Base-by-base conservation (phyloP, 2,888 invertebrate genomes). In the Cephus pygmeus region DNA sequence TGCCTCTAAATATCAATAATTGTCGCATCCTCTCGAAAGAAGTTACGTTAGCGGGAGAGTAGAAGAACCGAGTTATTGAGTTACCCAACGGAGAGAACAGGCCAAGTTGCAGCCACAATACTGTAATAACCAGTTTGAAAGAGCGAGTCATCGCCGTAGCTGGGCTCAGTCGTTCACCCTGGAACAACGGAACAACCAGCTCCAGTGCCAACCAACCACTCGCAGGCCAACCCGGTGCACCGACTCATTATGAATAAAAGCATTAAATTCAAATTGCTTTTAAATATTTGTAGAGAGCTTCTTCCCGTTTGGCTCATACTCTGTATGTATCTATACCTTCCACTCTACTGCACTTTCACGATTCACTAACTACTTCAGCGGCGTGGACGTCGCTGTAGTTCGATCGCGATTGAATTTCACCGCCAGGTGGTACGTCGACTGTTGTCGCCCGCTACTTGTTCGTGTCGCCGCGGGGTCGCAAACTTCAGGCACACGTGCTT, bases 221-320 rank as follows among this genome's bases (percentile, higher is more conserved):
- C 33, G 33, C 71, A 31, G 34, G 31, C 15, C 3, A 71, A 71
- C 71, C 71, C 71, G 33, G 33, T 71, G 33, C 71, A 34, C 23
- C 71, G 34, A 31, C 33, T 71, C 31, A 33, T 71, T 71, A 71
- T 31, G 31, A 71, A 71, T 71, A 71, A 71, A 71, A 71, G 34
- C 71, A 71, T 23, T 12, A 69, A 77, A 76, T 75, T 80, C 33
- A 68, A 81, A 78, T 81, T 77, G 78, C 80, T 78, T 79, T 80
- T 74, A 78, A 80, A 81, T 80, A 80, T 81, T 81, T 80, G 81
- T 80, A 80, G 81, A 81, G 78, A 81, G 81, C 78, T 75, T 75
- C 71, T 34, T 31, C n/a, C 35, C 35, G 71, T 11, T 31, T 31
- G 35, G 11, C 11, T 12, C 33, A n/a, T 23, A 12, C n/a, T 56